Percentiles rank a stretch among this genome's conserved stretches.
Evolutionary conservation across 2,113 vertebrate genomes (phyloP).

Genomic region (Tetrao urogallus): DNA sequence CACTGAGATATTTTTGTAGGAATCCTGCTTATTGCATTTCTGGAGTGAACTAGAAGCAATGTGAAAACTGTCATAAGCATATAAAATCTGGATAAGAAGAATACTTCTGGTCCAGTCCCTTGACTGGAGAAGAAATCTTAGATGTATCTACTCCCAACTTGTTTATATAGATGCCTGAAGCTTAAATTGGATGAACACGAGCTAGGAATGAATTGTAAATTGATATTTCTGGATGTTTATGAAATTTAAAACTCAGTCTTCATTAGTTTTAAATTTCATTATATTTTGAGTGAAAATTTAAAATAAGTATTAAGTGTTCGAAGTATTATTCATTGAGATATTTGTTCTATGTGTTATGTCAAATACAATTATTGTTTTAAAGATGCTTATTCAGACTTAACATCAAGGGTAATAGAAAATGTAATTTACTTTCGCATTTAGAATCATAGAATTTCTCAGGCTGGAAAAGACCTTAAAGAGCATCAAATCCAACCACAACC

Average conservation of each 20-base stretch:
- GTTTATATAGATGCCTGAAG: background rate
- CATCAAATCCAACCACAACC: too few species aligned
- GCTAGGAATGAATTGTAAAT: background rate
- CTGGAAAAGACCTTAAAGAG: too few species aligned
- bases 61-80: background rate
- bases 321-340: background rate
- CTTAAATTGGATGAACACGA: background rate
- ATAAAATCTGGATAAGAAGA: accelerated
- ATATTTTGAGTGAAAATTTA: background rate
- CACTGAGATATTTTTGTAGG: accelerated
- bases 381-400: background rate
- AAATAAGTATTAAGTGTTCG: background rate
- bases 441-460: too few species aligned
- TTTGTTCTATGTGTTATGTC: background rate
- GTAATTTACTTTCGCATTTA: background rate
- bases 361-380: background rate
- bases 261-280: background rate
- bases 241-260: background rate
- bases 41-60: background rate
- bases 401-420: background rate
- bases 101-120: background rate
- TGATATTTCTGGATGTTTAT: background rate
- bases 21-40: background rate
- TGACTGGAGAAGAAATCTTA: background rate
- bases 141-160: background rate